Conservation (phyloP, 2,888 invertebrate species). For the Lasioglossum marginatum region DNA sequence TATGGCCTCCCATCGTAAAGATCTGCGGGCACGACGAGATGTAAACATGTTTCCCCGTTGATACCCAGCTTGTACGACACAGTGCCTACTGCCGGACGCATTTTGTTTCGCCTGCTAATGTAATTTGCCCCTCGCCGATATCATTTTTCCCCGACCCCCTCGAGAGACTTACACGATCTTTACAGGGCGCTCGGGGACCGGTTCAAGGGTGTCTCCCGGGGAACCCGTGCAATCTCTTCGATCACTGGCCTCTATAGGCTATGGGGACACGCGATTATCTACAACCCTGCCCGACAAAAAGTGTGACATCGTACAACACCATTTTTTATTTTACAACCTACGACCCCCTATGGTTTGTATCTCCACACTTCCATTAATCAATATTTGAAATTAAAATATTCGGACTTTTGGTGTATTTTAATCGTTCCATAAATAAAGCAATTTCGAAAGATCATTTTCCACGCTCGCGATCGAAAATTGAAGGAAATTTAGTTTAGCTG, state of each 20-base stretch:
- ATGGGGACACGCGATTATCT: neutral
- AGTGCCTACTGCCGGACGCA: slow-evolving; percentile 21
- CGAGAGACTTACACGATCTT: slow-evolving; percentile 14
- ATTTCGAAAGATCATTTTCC: neutral
- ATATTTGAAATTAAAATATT: too few relatives aligned
- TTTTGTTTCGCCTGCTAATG: slow-evolving; percentile 55
- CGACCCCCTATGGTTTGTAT: neutral
- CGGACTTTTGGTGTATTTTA: too few relatives aligned
- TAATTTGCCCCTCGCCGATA: slow-evolving; percentile 46
- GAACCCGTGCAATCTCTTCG: slow-evolving; percentile 1
- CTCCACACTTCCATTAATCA: neutral
- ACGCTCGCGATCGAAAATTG: neutral
- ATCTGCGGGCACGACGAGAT: slow-evolving; percentile 56
- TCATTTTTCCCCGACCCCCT: slow-evolving; percentile 29
- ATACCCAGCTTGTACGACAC: slow-evolving; percentile 61
- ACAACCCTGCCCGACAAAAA: neutral
- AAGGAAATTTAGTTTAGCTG: neutral
- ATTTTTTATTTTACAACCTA: neutral
- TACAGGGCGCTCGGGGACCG: neutral
- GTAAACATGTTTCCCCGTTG: slow-evolving; percentile 64
- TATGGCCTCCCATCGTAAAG: slow-evolving; percentile 64
- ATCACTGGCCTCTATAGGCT: neutral
- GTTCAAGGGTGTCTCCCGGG: slow-evolving; percentile 13
- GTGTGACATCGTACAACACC: neutral
- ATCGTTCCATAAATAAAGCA: neutral